phyloP scores from a whole-genome alignment of 2,888 invertebrate genomes.

The Leucophenga montana region DNA sequence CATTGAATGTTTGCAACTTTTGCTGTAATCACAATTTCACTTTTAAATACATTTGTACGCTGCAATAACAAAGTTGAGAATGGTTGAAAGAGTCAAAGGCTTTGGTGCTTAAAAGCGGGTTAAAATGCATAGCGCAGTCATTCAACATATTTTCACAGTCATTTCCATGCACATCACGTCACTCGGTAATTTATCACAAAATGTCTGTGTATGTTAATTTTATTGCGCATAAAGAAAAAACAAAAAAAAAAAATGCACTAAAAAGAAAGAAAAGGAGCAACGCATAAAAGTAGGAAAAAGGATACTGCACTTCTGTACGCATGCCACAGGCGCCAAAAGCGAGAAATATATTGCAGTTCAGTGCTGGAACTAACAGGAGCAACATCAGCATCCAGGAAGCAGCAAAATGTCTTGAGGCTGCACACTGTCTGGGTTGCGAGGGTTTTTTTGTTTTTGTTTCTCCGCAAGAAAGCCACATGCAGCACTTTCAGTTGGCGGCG shows the following conservation, averaged over 20 bases:
- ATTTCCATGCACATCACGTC: constrained; percentile 68
- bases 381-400: constrained; percentile 6
- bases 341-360: constrained; percentile 1
- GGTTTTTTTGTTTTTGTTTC: no score
- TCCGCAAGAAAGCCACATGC: constrained; percentile 17
- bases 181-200: constrained; percentile 69
- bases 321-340: constrained; percentile 17
- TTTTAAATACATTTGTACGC: constrained; percentile 39
- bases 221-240: constrained; percentile 67
- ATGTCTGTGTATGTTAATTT: constrained; percentile 71
- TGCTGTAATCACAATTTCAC: constrained; percentile 51
- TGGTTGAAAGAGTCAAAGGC: neutral
- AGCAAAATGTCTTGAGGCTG: constrained; percentile 24
- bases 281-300: constrained; percentile 14
- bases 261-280: neutral
- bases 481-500: neutral
- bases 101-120: neutral
- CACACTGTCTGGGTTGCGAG: no score
- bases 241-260: neutral
- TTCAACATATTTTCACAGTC: constrained; percentile 63
- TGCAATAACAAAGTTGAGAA: constrained; percentile 1
- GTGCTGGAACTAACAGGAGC: neutral
- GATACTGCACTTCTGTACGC: neutral
- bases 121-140: constrained; percentile 49
- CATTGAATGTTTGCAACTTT: constrained; percentile 27